Percentiles rank a stretch among this genome's conserved stretches.
Evolutionary conservation across 64 coral and sea anemone genomes (phyloP).

Genomic region (Trachythela sp.): DNA sequence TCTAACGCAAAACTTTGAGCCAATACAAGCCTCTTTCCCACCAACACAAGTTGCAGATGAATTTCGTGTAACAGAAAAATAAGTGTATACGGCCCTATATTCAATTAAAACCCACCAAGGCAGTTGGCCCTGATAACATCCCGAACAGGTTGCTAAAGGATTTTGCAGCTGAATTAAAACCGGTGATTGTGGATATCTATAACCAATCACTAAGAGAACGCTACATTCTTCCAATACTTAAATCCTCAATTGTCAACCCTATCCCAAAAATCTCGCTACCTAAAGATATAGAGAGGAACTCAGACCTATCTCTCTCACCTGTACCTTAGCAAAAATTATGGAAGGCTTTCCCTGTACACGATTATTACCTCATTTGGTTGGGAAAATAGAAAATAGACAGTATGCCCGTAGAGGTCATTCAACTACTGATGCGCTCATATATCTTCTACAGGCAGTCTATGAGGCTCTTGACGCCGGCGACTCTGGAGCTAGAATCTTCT

Average conservation of each 20-base stretch:
- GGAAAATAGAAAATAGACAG: conserved; percentile 33
- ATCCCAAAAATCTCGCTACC: conserved; percentile 30
- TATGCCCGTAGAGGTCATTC: conserved; percentile 30
- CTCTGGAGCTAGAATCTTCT: too few species aligned
- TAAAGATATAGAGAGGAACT: conserved; percentile 25
- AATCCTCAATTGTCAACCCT: conserved; percentile 28
- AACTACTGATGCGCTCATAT: conserved; percentile 41
- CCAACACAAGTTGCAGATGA: too few species aligned
- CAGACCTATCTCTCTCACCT: conserved; percentile 37
- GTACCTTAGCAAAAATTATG: conserved; percentile 41
- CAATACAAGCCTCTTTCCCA: too few species aligned
- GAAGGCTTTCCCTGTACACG: conserved; percentile 45
- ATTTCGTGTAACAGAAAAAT: too few species aligned
- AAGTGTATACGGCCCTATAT: too few species aligned
- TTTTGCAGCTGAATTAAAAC: too few species aligned
- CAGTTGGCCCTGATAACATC: too few species aligned
- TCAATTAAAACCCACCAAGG: too few species aligned
- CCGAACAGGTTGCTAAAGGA: too few species aligned
- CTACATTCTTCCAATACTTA: conserved; percentile 10
- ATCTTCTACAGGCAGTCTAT: conserved; percentile 23
- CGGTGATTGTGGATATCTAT: too few species aligned
- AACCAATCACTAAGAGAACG: conserved; percentile 29
- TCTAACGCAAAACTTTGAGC: too few species aligned
- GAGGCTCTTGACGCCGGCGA: conserved; percentile 27
- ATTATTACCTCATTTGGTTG: conserved; percentile 3